phyloP scores from a whole-genome alignment of 1,140 invertebrate species.

The Melipona quadrifasciata region DNA sequence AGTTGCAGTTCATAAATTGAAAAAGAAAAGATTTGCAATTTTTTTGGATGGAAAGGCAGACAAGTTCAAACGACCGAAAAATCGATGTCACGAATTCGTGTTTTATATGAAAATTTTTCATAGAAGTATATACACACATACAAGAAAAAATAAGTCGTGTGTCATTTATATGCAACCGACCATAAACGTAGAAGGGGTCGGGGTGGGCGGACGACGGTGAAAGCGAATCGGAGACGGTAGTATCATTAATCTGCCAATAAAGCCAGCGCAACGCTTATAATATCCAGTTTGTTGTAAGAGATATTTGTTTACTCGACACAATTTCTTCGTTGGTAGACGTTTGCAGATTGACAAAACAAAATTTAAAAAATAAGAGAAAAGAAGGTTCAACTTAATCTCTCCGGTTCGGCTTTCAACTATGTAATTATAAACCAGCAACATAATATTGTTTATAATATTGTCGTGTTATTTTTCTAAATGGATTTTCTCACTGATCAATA shows the following conservation, averaged over 20 bases:
- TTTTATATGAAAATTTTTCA: constrained; percentile 4
- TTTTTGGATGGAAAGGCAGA: background rate
- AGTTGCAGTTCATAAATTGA: background rate
- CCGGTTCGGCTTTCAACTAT: background rate
- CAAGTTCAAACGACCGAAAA: background rate
- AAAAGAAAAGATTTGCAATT: background rate
- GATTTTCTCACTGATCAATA: constrained; percentile 1
- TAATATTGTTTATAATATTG: background rate
- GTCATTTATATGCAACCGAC: constrained; percentile 41
- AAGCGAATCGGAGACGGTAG: constrained; percentile 58
- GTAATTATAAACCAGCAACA: too few species aligned
- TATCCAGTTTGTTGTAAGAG: constrained; percentile 51
- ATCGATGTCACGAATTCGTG: background rate
- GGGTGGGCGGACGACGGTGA: constrained; percentile 51
- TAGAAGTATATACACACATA: background rate
- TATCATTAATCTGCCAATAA: constrained; percentile 49
- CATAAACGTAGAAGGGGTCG: constrained; percentile 40
- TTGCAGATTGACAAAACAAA: background rate
- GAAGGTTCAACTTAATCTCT: background rate
- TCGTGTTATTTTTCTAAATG: background rate
- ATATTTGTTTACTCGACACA: constrained; percentile 43
- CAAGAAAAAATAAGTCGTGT: constrained; percentile 26
- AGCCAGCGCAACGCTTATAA: constrained; percentile 33
- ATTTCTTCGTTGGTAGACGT: constrained; percentile 2
- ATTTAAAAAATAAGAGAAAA: background rate